Evolutionary conservation across 2,113 vertebrate genomes (phyloP).

Genomic region (Bufo bufo): DNA sequence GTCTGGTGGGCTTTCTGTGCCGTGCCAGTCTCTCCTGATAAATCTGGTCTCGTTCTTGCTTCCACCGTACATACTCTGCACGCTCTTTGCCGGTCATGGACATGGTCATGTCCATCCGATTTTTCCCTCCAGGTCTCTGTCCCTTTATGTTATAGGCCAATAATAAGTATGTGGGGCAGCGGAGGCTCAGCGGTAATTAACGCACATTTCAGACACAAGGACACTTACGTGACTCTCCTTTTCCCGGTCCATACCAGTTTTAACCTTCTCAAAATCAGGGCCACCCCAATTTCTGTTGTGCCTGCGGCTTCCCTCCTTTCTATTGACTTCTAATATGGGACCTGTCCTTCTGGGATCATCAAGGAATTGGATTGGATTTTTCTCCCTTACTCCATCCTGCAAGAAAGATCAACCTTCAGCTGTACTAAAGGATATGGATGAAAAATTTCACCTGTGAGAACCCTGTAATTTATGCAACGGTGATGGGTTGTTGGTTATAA

Average conservation of each 20-base stretch:
- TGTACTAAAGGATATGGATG: background rate
- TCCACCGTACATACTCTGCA: slow-evolving; percentile 91
- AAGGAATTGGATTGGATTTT: slow-evolving; percentile 84
- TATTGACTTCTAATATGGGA: slow-evolving; percentile 75
- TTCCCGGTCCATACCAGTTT: slow-evolving; percentile 77
- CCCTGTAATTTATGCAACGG: no score
- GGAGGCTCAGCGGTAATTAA: background rate
- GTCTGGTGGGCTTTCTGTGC: slow-evolving; percentile 88
- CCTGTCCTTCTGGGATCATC: slow-evolving; percentile 82
- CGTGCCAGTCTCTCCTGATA: slow-evolving; percentile 87
- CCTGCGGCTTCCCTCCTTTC: slow-evolving; percentile 87
- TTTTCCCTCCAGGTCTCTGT: slow-evolving; percentile 2
- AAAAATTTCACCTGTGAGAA: no score
- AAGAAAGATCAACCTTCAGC: background rate
- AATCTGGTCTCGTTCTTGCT: slow-evolving; percentile 90
- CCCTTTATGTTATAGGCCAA: background rate
- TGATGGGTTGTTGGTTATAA: no score
- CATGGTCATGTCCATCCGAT: slow-evolving; percentile 69
- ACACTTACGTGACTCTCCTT: slow-evolving; percentile 78
- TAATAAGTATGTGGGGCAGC: background rate
- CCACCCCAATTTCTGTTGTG: slow-evolving; percentile 92
- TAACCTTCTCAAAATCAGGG: slow-evolving; percentile 88
- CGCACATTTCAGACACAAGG: background rate
- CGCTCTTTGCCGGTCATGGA: slow-evolving; percentile 93
- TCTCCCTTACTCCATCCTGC: slow-evolving; percentile 79